Evolutionary conservation across 1,140 invertebrate species (phyloP).

Genomic region (Brachionus sp.): DNA sequence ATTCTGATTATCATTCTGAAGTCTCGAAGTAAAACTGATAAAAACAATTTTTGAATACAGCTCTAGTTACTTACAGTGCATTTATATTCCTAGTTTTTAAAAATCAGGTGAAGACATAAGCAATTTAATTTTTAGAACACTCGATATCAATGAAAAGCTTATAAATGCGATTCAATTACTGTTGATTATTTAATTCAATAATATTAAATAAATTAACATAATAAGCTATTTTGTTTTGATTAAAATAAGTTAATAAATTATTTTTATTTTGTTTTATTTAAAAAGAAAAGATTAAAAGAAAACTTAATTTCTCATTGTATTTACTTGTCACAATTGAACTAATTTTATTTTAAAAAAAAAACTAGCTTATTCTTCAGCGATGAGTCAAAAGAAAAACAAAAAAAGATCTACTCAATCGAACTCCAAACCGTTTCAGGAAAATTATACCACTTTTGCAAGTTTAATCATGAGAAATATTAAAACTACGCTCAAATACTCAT

Average conservation of each 20-base stretch:
- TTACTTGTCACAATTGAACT: too few species aligned
- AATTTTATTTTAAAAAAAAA: too few species aligned
- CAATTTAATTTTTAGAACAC: not conserved
- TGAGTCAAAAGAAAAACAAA: not conserved
- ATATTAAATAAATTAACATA: slow-evolving; percentile 13
- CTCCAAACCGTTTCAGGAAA: not conserved
- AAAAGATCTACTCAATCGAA: not conserved
- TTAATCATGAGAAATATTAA: not conserved
- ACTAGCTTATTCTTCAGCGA: not conserved
- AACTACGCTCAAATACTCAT: not conserved
- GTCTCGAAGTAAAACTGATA: not conserved
- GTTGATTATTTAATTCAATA: not conserved
- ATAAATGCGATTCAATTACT: not conserved
- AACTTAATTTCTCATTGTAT: too few species aligned
- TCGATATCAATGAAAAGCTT: not conserved
- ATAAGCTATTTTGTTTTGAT: not conserved
- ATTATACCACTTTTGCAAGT: not conserved
- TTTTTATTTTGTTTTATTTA: not conserved
- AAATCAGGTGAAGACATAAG: not conserved
- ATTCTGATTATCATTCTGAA: not conserved
- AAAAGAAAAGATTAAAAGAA: not conserved
- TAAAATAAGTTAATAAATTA: not conserved
- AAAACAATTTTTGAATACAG: not conserved
- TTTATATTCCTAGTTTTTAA: not conserved
- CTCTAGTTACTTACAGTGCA: not conserved